Percentiles rank a stretch among this genome's conserved stretches.
Conservation (phyloP, 2,888 invertebrate genomes). For the Peribatodes rhomboidaria region DNA sequence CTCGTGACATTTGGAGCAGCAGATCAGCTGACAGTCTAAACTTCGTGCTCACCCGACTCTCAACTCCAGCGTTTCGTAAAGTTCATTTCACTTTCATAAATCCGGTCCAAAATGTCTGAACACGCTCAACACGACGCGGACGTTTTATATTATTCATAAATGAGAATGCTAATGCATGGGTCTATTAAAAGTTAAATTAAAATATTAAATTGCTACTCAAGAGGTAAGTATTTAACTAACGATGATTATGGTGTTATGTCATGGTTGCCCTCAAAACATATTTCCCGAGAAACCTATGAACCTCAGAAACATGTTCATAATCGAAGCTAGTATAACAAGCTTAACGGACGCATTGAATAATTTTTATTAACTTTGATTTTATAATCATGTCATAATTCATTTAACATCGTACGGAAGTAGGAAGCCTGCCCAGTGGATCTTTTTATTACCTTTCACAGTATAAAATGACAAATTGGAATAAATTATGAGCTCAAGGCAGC, state of each 20-base stretch:
- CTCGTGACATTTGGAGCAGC: conserved; percentile 48
- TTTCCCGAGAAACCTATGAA: neutral
- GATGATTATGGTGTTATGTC: neutral
- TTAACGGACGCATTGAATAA: neutral
- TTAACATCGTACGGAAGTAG: conserved; percentile 36
- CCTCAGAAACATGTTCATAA: neutral
- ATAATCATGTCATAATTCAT: conserved; percentile 16
- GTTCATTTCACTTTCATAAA: conserved; percentile 51
- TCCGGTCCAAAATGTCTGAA: conserved; percentile 26
- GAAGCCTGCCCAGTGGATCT: conserved; percentile 22
- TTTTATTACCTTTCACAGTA: conserved; percentile 42
- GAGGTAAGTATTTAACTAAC: neutral
- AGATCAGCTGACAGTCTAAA: conserved; percentile 51
- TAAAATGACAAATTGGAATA: conserved; percentile 33
- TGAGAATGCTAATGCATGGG: conserved; percentile 3
- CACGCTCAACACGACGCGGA: conserved; percentile 7
- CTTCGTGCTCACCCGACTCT: conserved; percentile 16
- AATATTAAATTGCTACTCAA: conserved; percentile 10
- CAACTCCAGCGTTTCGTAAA: conserved; percentile 33
- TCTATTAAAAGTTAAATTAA: conserved; percentile 4
- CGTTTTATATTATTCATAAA: conserved; percentile 5
- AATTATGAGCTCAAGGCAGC: conserved; percentile 33
- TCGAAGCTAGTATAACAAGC: too few species aligned
- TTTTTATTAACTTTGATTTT: neutral
- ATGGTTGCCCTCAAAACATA: neutral